phyloP scores from a whole-genome alignment of 2,888 invertebrate genomes.

The Nephrotoma flavescens region DNA sequence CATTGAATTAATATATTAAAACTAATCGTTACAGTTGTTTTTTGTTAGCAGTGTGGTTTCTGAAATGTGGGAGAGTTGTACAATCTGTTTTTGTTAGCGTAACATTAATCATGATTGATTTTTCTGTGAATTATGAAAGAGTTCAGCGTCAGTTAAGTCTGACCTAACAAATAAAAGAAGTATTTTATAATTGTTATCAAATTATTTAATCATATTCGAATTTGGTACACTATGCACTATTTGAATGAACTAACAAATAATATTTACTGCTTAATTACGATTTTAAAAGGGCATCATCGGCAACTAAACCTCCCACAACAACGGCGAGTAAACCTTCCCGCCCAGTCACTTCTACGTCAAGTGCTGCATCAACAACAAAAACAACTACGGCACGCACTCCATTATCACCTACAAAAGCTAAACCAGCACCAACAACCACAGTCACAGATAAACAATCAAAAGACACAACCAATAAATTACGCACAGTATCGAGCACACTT shows the following conservation, averaged over 20 bases:
- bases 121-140: too few species aligned
- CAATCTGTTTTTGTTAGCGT: too few species aligned
- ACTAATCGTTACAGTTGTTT: too few species aligned
- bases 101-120: too few species aligned
- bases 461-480: not conserved
- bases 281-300: not conserved
- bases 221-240: too few species aligned
- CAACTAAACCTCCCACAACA: slow-evolving; percentile 1
- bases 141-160: too few species aligned
- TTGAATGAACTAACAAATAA: not conserved
- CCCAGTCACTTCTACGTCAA: not conserved
- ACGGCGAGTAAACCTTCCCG: not conserved
- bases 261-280: not conserved
- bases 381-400: not conserved
- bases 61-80: too few species aligned
- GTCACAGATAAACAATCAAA: not conserved
- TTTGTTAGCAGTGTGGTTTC: too few species aligned
- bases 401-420: not conserved
- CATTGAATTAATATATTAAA: too few species aligned
- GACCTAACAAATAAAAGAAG: too few species aligned
- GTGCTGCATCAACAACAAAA: not conserved
- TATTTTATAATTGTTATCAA: not conserved
- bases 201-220: not conserved
- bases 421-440: not conserved
- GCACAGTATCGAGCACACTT: not conserved